These are phyloP conservation scores for Terrapene triunguis DNA, from an alignment of 2,113 vertebrate genomes.

Conservation along the genomic window DNA sequence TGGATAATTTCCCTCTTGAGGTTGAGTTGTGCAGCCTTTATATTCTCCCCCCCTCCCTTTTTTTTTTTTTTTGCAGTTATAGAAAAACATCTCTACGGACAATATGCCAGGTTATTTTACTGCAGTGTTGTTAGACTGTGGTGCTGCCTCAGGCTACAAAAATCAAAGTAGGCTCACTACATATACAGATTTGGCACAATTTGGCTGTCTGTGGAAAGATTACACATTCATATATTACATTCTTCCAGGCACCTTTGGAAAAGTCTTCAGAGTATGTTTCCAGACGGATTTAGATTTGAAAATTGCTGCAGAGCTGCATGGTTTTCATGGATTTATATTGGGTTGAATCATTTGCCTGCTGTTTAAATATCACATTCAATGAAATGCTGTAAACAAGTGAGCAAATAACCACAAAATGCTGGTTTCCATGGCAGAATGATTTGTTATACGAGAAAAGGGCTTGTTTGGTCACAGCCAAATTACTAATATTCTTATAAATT, in stretches of 20 bases:
- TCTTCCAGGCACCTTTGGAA: conserved; percentile 38
- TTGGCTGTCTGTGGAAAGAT: not conserved
- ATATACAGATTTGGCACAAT: rapidly evolving
- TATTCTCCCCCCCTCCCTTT: not conserved
- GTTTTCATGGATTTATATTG: conserved; percentile 18
- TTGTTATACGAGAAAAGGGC: conserved; percentile 51
- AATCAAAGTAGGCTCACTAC: not conserved
- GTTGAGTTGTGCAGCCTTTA: not conserved
- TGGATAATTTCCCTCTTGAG: not conserved
- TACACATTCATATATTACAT: not conserved
- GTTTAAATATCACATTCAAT: conserved; percentile 7
- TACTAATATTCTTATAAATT: conserved; percentile 69
- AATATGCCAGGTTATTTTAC: not conserved
- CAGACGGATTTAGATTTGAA: conserved; percentile 48
- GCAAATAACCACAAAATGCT: conserved; percentile 26
- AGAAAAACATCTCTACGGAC: not conserved
- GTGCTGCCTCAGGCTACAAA: not conserved
- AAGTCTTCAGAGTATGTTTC: conserved; percentile 5
- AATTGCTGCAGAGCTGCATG: conserved; percentile 6
- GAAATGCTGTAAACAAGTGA: conserved; percentile 54
- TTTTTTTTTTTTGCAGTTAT: not conserved
- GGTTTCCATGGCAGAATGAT: conserved; percentile 30
- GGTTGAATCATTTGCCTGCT: conserved; percentile 11
- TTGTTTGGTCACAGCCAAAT: conserved; percentile 57
- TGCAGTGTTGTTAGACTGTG: not conserved